phyloP scores from a whole-genome alignment of 2,113 vertebrate genomes.

The Strix uralensis region DNA sequence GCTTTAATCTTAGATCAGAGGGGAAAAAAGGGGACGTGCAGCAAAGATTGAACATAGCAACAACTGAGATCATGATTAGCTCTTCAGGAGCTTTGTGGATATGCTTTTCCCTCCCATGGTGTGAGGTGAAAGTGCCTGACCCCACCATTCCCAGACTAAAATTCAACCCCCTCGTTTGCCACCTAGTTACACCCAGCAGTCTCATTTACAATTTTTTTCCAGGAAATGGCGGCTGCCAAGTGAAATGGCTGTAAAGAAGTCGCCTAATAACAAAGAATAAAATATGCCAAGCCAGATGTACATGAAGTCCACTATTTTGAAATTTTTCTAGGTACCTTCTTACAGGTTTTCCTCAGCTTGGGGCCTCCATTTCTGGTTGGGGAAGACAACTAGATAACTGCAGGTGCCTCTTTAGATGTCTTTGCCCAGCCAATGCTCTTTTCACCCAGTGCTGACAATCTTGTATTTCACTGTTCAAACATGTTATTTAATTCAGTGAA shows the following conservation, averaged over 20 bases:
- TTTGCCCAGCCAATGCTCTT: not conserved
- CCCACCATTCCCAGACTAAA: not conserved
- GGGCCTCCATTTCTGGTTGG: not conserved
- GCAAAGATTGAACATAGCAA: rapidly evolving
- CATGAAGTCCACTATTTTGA: not conserved
- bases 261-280: not conserved
- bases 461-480: not conserved
- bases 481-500: not conserved
- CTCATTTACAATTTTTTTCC: not conserved
- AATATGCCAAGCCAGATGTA: not conserved
- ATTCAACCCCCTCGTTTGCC: not conserved
- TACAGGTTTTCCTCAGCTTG: not conserved
- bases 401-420: not conserved
- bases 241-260: not conserved
- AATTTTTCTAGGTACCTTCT: not conserved
- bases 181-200: not conserved
- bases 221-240: not conserved
- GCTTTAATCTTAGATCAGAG: not conserved
- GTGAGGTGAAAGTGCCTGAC: rapidly evolving
- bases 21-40: rapidly evolving
- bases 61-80: too few species aligned
- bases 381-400: too few species aligned
- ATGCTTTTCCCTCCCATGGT: not conserved
- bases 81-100: not conserved
- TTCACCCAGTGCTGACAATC: not conserved